Evolutionary conservation across 2,888 invertebrate species (phyloP).

Genomic region (Platypus cylindrus): DNA sequence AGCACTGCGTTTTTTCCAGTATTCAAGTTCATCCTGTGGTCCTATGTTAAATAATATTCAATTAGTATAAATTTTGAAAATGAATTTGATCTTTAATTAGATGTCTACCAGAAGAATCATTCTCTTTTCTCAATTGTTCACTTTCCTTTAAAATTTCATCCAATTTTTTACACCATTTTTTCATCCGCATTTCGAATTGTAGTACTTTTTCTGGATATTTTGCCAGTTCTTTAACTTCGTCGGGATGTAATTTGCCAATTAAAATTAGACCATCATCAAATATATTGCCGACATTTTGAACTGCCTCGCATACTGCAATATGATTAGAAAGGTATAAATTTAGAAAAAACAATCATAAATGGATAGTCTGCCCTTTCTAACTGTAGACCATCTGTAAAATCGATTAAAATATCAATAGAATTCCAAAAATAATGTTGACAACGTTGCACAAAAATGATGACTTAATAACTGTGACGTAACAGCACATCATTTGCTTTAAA

Average conservation of each 20-base stretch:
- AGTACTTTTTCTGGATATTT: conserved; percentile 52
- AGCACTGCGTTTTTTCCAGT: conserved; percentile 91
- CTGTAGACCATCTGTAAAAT: too few relatives aligned
- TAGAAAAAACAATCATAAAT: too few relatives aligned
- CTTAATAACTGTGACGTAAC: too few relatives aligned
- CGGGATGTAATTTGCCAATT: conserved; percentile 40
- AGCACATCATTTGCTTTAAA: too few relatives aligned
- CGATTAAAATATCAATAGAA: too few relatives aligned
- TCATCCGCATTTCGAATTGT: conserved; percentile 60
- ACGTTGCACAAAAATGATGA: too few relatives aligned
- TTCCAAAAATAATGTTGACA: too few relatives aligned
- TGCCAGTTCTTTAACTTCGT: conserved; percentile 57
- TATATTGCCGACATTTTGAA: conserved; percentile 63
- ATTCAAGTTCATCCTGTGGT: conserved; percentile 88
- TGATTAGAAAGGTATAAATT: neutral
- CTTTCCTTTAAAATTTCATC: conserved; percentile 81
- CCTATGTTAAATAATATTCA: conserved; percentile 49
- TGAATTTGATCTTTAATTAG: too few relatives aligned
- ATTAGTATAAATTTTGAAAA: too few relatives aligned
- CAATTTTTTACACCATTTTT: conserved; percentile 66
- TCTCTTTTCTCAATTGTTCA: conserved; percentile 81
- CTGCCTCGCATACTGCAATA: conserved; percentile 65
- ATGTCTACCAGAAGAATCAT: conserved; percentile 63
- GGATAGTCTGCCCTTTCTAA: too few relatives aligned
- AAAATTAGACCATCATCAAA: conserved; percentile 64